Evolutionary conservation across 2,888 invertebrate species (phyloP).

Genomic region (Aphidoletes aphidimyza): DNA sequence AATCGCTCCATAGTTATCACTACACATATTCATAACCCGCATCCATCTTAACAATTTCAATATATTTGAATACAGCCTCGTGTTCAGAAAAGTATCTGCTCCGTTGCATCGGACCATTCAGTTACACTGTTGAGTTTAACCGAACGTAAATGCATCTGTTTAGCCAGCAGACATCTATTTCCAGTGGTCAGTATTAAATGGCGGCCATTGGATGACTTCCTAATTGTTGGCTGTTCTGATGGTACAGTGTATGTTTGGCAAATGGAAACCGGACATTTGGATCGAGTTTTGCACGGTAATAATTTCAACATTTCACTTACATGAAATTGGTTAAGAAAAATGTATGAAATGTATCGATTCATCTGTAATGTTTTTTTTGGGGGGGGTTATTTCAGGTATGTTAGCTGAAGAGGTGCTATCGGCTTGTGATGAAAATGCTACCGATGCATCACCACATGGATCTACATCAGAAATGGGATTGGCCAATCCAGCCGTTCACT

Average conservation of each 20-base stretch:
- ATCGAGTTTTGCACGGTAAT: slow-evolving; percentile 94
- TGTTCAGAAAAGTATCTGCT: slow-evolving; percentile 93
- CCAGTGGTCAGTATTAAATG: slow-evolving; percentile 96
- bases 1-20: too few species aligned
- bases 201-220: slow-evolving; percentile 97
- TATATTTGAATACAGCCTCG: slow-evolving; percentile 76
- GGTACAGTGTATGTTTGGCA: slow-evolving; percentile 99
- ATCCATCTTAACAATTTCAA: not conserved
- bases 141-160: slow-evolving; percentile 93
- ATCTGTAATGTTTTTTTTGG: slow-evolving; percentile 28
- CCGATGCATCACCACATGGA: slow-evolving; percentile 67
- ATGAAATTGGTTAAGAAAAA: too few species aligned
- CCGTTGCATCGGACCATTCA: slow-evolving; percentile 97
- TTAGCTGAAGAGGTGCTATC: slow-evolving; percentile 95
- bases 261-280: slow-evolving; percentile 98
- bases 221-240: slow-evolving; percentile 96
- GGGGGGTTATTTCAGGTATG: slow-evolving; percentile 72
- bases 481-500: slow-evolving; percentile 94
- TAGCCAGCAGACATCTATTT: slow-evolving; percentile 92
- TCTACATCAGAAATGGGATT: slow-evolving; percentile 76
- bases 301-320: too few species aligned
- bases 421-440: slow-evolving; percentile 91
- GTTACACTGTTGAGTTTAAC: slow-evolving; percentile 88
- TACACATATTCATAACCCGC: too few species aligned
- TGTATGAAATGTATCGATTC: too few species aligned